Evolutionary conservation across 2,797 vertebrate species (phyloP).

Genomic region (Smutsia gigantea): DNA sequence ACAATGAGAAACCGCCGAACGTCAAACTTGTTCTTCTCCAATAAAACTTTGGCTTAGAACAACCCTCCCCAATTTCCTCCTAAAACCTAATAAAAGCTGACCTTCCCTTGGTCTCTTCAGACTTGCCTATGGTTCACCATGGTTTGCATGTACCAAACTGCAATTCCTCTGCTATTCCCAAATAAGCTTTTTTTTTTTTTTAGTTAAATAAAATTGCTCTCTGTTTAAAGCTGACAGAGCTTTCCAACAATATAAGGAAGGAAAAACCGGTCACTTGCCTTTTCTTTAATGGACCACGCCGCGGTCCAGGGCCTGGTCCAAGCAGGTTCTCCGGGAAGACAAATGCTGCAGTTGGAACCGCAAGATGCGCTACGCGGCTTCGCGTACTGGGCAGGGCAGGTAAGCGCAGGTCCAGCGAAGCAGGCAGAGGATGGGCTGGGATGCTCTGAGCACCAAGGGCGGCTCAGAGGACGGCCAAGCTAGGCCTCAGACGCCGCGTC

Average conservation of each 20-base stretch:
- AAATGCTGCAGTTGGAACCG: not conserved
- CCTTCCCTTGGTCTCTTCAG: too few relatives aligned
- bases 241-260: not conserved
- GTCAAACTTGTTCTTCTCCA: not conserved
- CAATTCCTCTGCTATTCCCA: not conserved
- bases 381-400: rapidly evolving
- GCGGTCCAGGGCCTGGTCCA: rapidly evolving
- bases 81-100: not conserved
- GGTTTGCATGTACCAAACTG: not conserved
- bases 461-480: rapidly evolving
- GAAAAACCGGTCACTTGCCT: not conserved
- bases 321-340: not conserved
- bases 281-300: not conserved
- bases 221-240: not conserved
- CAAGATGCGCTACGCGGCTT: not conserved
- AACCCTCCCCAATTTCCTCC: not conserved
- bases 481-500: rapidly evolving
- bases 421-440: too few relatives aligned
- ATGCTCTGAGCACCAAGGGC: rapidly evolving
- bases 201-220: not conserved
- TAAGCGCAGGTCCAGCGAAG: not conserved
- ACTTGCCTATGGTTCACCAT: not conserved
- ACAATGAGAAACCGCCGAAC: not conserved
- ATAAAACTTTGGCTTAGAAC: not conserved
- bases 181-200: not conserved